Conservation (phyloP, 2,113 vertebrate species). For the Hystrix brachyura region DNA sequence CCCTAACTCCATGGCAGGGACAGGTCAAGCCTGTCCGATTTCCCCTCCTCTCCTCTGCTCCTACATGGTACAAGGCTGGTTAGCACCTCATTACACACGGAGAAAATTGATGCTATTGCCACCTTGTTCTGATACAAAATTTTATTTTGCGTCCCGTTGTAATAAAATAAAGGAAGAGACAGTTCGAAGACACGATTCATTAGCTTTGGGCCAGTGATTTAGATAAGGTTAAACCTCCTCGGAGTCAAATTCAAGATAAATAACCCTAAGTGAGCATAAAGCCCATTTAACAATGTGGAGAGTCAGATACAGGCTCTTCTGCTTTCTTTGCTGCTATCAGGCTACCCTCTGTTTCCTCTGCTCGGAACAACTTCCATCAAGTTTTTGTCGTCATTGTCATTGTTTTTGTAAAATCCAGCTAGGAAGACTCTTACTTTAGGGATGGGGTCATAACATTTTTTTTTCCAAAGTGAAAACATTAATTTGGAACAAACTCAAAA, state of each 20-base stretch:
- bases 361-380: slow-evolving; percentile 1
- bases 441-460: neutral
- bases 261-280: slow-evolving; percentile 49
- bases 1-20: slow-evolving; percentile 40
- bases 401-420: neutral
- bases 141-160: slow-evolving; percentile 81
- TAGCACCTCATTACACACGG: slow-evolving; percentile 68
- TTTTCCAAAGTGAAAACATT: slow-evolving; percentile 64
- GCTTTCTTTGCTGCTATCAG: neutral
- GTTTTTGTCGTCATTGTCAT: neutral
- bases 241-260: slow-evolving; percentile 78
- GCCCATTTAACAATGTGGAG: slow-evolving; percentile 52
- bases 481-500: slow-evolving; percentile 61
- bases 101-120: slow-evolving; percentile 83
- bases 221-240: slow-evolving; percentile 80
- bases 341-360: neutral
- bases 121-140: slow-evolving; percentile 74
- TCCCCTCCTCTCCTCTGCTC: neutral
- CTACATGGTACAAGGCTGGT: slow-evolving; percentile 27
- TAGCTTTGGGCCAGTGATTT: slow-evolving; percentile 80
- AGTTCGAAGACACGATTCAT: slow-evolving; percentile 76
- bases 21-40: neutral
- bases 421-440: slow-evolving; percentile 42
- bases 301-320: neutral
- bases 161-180: slow-evolving; percentile 80